Evolutionary conservation across 2,113 vertebrate species (phyloP).

Genomic region (Marmota monax): DNA sequence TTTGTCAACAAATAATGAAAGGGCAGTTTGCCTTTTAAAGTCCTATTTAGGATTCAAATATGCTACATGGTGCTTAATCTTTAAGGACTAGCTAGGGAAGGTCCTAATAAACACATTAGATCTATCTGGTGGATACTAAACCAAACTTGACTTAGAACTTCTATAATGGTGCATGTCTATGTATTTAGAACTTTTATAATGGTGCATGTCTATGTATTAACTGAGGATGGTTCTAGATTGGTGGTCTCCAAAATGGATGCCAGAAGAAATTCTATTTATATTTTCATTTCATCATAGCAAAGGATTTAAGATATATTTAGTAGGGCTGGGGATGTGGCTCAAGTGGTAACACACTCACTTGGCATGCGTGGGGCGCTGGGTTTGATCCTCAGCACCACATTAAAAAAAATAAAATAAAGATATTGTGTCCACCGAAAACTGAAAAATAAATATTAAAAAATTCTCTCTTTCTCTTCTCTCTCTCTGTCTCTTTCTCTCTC

Average conservation of each 20-base stretch:
- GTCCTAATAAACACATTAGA: background rate
- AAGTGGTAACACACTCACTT: no score
- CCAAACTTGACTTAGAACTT: background rate
- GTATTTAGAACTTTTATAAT: background rate
- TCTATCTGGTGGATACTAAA: background rate
- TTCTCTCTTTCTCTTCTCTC: no score
- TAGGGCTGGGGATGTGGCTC: no score
- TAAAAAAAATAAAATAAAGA: no score
- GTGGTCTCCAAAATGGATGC: background rate
- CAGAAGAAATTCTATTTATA: constrained; percentile 11
- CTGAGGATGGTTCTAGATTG: background rate
- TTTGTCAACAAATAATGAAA: constrained; percentile 24
- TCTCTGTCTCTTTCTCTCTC: no score
- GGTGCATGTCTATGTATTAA: background rate
- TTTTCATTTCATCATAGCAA: background rate
- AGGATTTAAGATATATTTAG: background rate
- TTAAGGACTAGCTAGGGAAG: background rate
- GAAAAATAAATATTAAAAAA: no score
- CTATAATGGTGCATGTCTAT: background rate
- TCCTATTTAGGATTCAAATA: background rate
- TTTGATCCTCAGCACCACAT: no score
- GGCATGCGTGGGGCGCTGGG: no score
- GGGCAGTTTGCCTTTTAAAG: background rate
- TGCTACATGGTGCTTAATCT: background rate
- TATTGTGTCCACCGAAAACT: no score